These are phyloP conservation scores for Heliconius sara DNA, from an alignment of 2,888 invertebrate species.

Conservation along the genomic window DNA sequence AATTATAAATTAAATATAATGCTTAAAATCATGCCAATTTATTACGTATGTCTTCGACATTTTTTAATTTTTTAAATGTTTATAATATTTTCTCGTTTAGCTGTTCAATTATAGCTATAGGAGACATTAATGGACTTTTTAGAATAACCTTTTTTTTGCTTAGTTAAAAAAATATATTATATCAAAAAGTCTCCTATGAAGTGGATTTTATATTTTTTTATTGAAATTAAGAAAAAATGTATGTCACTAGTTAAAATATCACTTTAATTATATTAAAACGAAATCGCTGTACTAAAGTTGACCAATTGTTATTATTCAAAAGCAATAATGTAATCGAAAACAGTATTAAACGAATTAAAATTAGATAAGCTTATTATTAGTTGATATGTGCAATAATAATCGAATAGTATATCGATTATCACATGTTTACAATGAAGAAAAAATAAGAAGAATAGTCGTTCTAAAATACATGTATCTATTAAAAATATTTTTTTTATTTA, in stretches of 20 bases:
- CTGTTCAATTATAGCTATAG: conserved; percentile 9
- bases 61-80: conserved; percentile 13
- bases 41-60: conserved; percentile 17
- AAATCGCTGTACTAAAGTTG: conserved; percentile 25
- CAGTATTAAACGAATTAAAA: conserved; percentile 40
- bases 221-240: conserved; percentile 18
- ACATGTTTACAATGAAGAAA: neutral
- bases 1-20: conserved; percentile 39
- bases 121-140: neutral
- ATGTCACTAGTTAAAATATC: conserved; percentile 43
- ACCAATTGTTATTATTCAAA: conserved; percentile 34
- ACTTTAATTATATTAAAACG: conserved; percentile 23
- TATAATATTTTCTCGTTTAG: conserved; percentile 11
- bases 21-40: conserved; percentile 19
- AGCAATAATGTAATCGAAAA: conserved; percentile 39
- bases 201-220: neutral
- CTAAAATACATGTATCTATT: neutral
- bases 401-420: conserved; percentile 12
- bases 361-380: conserved; percentile 30
- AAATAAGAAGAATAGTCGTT: neutral
- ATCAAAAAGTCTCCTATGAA: neutral
- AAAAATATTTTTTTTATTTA: too few relatives aligned
- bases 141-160: neutral
- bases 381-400: conserved; percentile 35
- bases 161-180: neutral